Percentiles rank a stretch among this genome's conserved stretches.
Evolutionary conservation across 2,797 vertebrate genomes (phyloP).

Genomic region (Coregonus suidteri): DNA sequence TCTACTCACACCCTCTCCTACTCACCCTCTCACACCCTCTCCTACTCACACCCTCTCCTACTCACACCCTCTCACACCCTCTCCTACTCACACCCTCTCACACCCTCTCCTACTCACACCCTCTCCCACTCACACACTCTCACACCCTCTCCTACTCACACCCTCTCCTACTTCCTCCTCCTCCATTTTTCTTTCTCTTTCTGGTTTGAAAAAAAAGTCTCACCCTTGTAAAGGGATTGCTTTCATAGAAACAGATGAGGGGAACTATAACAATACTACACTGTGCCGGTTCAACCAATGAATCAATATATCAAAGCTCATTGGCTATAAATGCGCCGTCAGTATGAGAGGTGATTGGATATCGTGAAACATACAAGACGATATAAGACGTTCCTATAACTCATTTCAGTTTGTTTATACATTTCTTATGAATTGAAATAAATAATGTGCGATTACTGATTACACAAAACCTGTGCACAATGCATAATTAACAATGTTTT

Average conservation of each 20-base stretch:
- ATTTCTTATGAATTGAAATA: not conserved
- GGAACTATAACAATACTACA: not conserved
- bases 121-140: too few species aligned
- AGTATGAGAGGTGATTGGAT: not conserved
- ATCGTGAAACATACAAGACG: not conserved
- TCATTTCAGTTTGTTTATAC: not conserved
- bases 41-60: too few species aligned
- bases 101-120: too few species aligned
- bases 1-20: too few species aligned
- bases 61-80: too few species aligned
- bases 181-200: too few species aligned
- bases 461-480: not conserved
- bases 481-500: too few species aligned
- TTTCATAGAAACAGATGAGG: not conserved
- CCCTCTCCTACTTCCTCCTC: not conserved
- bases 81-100: too few species aligned
- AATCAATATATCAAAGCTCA: not conserved
- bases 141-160: too few species aligned
- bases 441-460: not conserved
- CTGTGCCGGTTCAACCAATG: not conserved
- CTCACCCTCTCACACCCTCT: too few species aligned
- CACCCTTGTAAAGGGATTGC: not conserved
- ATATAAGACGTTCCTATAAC: not conserved
- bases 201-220: not conserved
- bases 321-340: not conserved